Base-by-base conservation (phyloP, 2,113 vertebrate genomes). In the Burhinus bistriatus region DNA sequence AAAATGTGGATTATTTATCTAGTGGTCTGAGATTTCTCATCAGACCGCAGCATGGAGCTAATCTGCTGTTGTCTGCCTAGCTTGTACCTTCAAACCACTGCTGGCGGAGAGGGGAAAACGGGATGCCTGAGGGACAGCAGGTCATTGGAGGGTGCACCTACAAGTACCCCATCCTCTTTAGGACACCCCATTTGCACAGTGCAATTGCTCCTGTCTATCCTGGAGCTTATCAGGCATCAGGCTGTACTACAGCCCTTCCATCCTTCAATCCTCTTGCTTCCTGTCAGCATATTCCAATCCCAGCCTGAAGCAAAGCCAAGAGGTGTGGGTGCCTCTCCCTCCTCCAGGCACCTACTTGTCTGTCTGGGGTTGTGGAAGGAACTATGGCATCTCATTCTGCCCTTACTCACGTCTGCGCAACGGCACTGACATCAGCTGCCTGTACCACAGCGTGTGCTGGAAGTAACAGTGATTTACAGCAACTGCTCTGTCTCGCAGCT, bases 1-100 rank as follows among this genome's bases (percentile, higher is more conserved):
- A 92, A 97, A 97, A 96, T 69, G 34, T 26, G 18, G 87, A 68
- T 94, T 90, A 86, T 96, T 97, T 94, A 42, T 45, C 86, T 91
- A 86, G 65, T 51, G 30, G 79, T 38, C 25, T 58, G 65, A 83
- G 57, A 71, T 89, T 95, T 94, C 70, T 92, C 81, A 19, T 96
- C 87, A 96, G 78, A 88, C 92, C 51, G 59, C 47, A 91, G 55
- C 42, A 79, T 72, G 73, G 78, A 89, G 69, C 58, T 94, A 84
- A 96, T 95, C 95, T 95, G 7, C 77, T 69, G 8, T 55, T 90
- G 30, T 34, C 57, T 40, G 32, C 49, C 29, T 32, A 23, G 54
- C 52, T 64, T 61, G 55, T 83, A 55, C 69, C 73, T 94, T 93
- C 80, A 58, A 68, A 73, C 32, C 11, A 5, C 27, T 42, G 25